These are phyloP conservation scores for Catostomus latipinnis DNA, from an alignment of 2,797 vertebrate species.

Conservation along the genomic window DNA sequence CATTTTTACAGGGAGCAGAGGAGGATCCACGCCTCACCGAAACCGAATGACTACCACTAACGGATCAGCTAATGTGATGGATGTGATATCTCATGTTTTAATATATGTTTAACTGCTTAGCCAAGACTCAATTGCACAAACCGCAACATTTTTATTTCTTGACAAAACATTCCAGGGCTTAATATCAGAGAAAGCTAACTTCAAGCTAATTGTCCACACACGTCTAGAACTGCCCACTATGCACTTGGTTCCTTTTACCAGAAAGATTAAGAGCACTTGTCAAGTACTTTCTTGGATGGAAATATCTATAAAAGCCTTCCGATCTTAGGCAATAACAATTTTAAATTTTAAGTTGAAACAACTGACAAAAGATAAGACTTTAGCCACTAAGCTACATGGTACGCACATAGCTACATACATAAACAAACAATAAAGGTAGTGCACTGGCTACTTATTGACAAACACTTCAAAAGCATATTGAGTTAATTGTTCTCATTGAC, in stretches of 20 bases:
- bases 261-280: conserved; percentile 32
- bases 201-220: conserved; percentile 48
- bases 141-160: conserved; percentile 42
- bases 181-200: conserved; percentile 32
- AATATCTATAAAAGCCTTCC: conserved; percentile 58
- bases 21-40: conserved; percentile 32
- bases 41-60: conserved; percentile 52
- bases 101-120: conserved; percentile 43
- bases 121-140: conserved; percentile 13
- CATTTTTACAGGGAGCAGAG: conserved; percentile 19
- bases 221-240: conserved; percentile 18
- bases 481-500: conserved; percentile 16
- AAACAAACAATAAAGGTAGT: conserved; percentile 34
- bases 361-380: conserved; percentile 44
- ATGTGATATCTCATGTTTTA: conserved; percentile 30
- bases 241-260: conserved; percentile 9
- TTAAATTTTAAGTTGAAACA: conserved; percentile 46
- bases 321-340: conserved; percentile 60
- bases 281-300: conserved; percentile 54
- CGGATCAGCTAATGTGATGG: conserved; percentile 7
- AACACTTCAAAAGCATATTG: conserved; percentile 33
- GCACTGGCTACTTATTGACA: conserved; percentile 31
- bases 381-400: conserved; percentile 24
- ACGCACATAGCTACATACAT: conserved; percentile 11
- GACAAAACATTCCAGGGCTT: conserved; percentile 38